Conservation (phyloP, 2,113 vertebrate species). For the Nansenia antarctica region DNA sequence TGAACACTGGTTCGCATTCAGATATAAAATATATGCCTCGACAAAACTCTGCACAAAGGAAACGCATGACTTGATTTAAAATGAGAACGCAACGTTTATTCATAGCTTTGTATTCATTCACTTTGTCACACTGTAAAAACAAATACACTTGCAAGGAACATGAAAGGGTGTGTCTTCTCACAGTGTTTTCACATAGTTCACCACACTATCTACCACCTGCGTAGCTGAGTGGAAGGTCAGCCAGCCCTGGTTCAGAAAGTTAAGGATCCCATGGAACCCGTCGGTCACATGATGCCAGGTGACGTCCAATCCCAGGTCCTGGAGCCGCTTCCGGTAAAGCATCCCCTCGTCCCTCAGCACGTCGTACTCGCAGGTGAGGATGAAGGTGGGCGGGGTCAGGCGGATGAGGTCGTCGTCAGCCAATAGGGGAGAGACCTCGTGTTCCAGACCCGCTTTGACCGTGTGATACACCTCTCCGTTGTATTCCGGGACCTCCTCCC, state of each 20-base stretch:
- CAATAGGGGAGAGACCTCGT: conserved; percentile 72
- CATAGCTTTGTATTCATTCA: background rate
- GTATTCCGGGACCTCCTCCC: conserved; percentile 22
- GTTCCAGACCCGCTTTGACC: conserved; percentile 51
- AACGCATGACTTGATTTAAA: background rate
- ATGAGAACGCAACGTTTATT: background rate
- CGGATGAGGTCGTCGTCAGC: conserved; percentile 64
- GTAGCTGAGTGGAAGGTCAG: conserved; percentile 73
- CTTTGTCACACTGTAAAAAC: conserved; percentile 5
- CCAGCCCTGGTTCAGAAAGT: conserved; percentile 61
- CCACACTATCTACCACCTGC: conserved; percentile 64
- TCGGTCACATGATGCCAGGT: conserved; percentile 78
- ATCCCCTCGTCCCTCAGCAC: conserved; percentile 81
- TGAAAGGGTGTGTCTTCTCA: conserved; percentile 19
- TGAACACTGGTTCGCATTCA: no score
- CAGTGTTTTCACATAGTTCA: conserved; percentile 74
- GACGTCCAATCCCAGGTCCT: conserved; percentile 74
- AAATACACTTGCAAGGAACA: conserved; percentile 9
- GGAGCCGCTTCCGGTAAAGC: conserved; percentile 82
- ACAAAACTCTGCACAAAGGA: background rate
- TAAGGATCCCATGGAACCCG: conserved; percentile 81
- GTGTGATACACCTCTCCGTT: conserved; percentile 65
- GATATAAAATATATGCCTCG: no score
- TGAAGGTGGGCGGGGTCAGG: conserved; percentile 73
- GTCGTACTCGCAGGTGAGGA: conserved; percentile 86